Conservation (phyloP, 2,797 vertebrate species). For the Heliangelus exortis region DNA sequence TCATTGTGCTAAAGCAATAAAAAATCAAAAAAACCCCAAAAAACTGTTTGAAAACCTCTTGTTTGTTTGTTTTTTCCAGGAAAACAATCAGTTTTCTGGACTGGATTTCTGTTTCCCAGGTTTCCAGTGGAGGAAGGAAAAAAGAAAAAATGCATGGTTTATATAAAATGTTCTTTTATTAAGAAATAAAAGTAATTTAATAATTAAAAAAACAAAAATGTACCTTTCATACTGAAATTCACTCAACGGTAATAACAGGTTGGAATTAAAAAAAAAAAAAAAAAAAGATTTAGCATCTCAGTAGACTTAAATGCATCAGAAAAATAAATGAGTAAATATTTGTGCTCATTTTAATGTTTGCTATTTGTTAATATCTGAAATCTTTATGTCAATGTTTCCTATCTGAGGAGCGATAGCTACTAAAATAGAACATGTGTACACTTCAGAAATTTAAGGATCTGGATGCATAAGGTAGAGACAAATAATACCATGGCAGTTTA, state of each 20-base stretch:
- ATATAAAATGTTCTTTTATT: not conserved
- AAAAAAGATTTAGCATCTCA: not conserved
- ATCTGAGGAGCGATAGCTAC: not conserved
- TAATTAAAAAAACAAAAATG: not conserved
- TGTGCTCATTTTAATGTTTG: not conserved
- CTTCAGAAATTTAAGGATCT: not conserved
- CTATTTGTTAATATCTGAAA: not conserved
- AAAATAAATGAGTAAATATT: conserved; percentile 1
- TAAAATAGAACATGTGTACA: not conserved
- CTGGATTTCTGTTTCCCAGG: not conserved
- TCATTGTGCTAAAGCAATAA: not conserved
- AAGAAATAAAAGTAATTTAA: not conserved
- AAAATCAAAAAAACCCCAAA: too few relatives aligned
- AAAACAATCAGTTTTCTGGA: not conserved
- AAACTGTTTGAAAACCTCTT: too few relatives aligned
- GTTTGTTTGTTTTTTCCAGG: not conserved
- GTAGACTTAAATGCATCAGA: not conserved
- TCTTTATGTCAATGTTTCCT: conserved; percentile 3
- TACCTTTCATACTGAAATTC: not conserved
- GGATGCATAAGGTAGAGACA: too few relatives aligned
- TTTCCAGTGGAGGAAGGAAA: not conserved
- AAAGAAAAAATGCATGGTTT: rapidly evolving
- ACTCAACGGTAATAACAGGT: not conserved
- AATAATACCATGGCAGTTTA: not conserved
- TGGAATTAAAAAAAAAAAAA: not conserved